Evolutionary conservation across 1,140 invertebrate species (phyloP), one percentile per base, ranked within the genome.

Genomic region (Meloidogyne floridensis): DNA sequence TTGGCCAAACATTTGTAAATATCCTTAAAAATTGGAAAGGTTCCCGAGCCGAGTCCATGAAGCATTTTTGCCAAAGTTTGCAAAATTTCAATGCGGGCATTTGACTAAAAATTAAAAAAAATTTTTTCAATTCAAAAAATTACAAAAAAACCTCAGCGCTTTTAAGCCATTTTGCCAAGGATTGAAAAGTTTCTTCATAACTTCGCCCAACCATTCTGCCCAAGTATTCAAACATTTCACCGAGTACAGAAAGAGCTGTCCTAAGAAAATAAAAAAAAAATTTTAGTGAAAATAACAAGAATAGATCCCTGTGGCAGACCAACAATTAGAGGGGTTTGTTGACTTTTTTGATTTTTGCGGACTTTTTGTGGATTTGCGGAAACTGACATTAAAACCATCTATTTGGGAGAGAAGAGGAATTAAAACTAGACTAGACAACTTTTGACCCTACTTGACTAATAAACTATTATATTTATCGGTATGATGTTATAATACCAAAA

Each of bases 161-260:
- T 87, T 95, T 93, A 72, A 98, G 91, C 6, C 95, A 95, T 84
- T 96, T 95, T 72, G 97, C 93, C 8, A 98, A 92, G 77, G 96
- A 94, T 85, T 95, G 93, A 11, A 98, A 95, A 3, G 97, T 98
- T 90, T 99, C 97, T 90, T 99, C 97, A 90, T 98, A 98, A 0
- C 96, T 97, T 83, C 96, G 92, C 0, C 97, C 97, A 94, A 98
- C 98, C 96, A 98, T 98, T 83, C 97, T 91, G 2, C 97, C 97
- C 10, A 99, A 92, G 90, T 95, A 96, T 91, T 98, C 95, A 91
- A 98, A 99, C 95, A 99, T 97, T 79, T 94, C 94, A 32, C 96
- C 97, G 72, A 99, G 93, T 89, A 95, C 97, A 81, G 95, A 94
- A 84, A 98, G 95, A n/a, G 97, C 96, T 90, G 96, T 95, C 82